Evolutionary conservation across 2,888 invertebrate genomes (phyloP).

Genomic region (Diaperis boleti): DNA sequence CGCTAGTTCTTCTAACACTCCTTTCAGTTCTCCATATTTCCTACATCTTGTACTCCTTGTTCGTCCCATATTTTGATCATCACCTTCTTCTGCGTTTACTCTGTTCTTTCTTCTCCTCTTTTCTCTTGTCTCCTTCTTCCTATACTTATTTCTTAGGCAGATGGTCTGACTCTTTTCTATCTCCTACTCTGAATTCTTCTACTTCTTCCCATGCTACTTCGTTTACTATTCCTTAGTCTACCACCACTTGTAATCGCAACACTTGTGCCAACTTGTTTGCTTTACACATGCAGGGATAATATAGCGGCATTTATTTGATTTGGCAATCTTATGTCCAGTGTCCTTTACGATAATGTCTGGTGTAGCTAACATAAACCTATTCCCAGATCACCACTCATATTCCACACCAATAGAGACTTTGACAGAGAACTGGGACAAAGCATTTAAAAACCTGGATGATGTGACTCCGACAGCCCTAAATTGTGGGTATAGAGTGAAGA

Average conservation of each 20-base stretch:
- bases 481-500: constrained; percentile 92
- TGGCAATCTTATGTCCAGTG: constrained; percentile 87
- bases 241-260: constrained; percentile 88
- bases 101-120: no score
- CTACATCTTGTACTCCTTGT: no score
- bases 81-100: no score
- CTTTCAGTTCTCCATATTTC: no score
- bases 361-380: constrained; percentile 91
- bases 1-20: no score
- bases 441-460: constrained; percentile 89
- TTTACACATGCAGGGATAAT: constrained; percentile 88
- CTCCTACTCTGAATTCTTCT: no score
- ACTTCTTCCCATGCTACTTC: no score
- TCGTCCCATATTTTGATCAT: no score
- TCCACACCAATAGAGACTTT: constrained; percentile 96
- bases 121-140: no score
- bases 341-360: constrained; percentile 87
- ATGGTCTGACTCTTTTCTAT: no score
- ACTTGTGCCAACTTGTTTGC: constrained; percentile 81
- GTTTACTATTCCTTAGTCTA: no score
- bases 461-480: constrained; percentile 83
- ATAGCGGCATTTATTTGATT: constrained; percentile 90
- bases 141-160: no score
- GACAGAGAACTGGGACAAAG: constrained; percentile 75
- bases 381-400: constrained; percentile 98